Evolutionary conservation across 2,888 invertebrate genomes (phyloP).

Genomic region (Anarsia innoxiella): DNA sequence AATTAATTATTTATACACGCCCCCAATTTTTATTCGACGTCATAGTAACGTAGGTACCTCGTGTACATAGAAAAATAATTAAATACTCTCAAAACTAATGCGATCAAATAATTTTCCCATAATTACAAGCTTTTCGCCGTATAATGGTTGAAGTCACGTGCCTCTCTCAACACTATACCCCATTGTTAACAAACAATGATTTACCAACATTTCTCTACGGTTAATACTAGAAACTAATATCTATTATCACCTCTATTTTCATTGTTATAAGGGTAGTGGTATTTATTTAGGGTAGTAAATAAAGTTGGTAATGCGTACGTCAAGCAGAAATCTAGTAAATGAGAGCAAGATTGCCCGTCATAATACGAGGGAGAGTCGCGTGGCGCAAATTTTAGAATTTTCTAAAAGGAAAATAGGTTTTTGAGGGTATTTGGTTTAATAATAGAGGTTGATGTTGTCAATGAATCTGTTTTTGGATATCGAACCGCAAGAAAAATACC

Average conservation of each 20-base stretch:
- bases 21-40: too few species aligned
- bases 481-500: too few species aligned
- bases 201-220: conserved; percentile 7
- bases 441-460: too few species aligned
- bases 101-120: conserved; percentile 25
- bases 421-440: too few species aligned
- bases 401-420: too few species aligned
- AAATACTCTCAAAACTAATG: too few species aligned
- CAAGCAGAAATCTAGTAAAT: conserved; percentile 27
- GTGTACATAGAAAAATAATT: too few species aligned
- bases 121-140: conserved; percentile 37
- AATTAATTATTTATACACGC: too few species aligned
- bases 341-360: conserved; percentile 47
- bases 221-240: too few species aligned
- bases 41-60: too few species aligned
- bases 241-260: not conserved
- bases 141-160: conserved; percentile 49
- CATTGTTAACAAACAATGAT: conserved; percentile 39
- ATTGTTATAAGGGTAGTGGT: not conserved
- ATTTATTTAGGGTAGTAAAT: not conserved
- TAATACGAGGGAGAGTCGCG: conserved; percentile 38
- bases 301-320: conserved; percentile 19
- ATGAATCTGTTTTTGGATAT: too few species aligned
- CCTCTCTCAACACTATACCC: conserved; percentile 30
- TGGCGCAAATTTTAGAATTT: conserved; percentile 25